Evolutionary conservation across 2,888 invertebrate genomes (phyloP), one percentile per base, ranked within the genome.

Genomic region (Xestia xanthographa): DNA sequence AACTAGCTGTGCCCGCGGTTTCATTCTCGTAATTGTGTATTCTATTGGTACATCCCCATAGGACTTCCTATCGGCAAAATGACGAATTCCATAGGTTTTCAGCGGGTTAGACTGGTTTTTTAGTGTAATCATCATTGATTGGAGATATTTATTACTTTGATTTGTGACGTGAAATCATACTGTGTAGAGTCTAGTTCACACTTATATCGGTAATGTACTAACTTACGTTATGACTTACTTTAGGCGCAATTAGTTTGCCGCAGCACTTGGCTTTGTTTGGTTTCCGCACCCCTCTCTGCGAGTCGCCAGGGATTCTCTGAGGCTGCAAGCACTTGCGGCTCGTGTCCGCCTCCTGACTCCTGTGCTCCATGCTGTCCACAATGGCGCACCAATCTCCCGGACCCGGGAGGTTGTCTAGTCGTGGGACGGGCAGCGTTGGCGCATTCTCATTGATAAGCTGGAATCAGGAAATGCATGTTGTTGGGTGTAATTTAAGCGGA

Each of bases 361-460:
- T 45, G 56, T 45, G 74, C 41, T 63, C 74, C 86, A 89, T 90
- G 60, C 79, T 82, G 34, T 87, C 86, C 1, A 76, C 77, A 56
- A 67, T 79, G 29, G 14, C 22, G 14, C 56, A 69, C 58, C 83
- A 85, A 50, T 90, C 87, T n/a, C 88, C 88, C 9, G 84, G 79
- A 8, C 84, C 82, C 22, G 80, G 66, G 2, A 65, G n/a, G 11
- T 85, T 72, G 34, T 83, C 88, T 86, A 90, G 41, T 20, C 80
- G 80, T 2, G 82, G 67, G 29, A 80, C 71, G 6, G 71, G 34
- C 1, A 56, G 45, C 8, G 38, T 66, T 68, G 12, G 29, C 26
- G 76, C 91, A 89, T 92, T 82, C 45, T 89, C 88, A 75, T 80
- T 85, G 45, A 78, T 79, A 50, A 85, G 80, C 92, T 91, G 71